Evolutionary conservation across 2,113 vertebrate genomes (phyloP), one percentile per base, ranked within the genome.

Genomic region (Piprites chloris): DNA sequence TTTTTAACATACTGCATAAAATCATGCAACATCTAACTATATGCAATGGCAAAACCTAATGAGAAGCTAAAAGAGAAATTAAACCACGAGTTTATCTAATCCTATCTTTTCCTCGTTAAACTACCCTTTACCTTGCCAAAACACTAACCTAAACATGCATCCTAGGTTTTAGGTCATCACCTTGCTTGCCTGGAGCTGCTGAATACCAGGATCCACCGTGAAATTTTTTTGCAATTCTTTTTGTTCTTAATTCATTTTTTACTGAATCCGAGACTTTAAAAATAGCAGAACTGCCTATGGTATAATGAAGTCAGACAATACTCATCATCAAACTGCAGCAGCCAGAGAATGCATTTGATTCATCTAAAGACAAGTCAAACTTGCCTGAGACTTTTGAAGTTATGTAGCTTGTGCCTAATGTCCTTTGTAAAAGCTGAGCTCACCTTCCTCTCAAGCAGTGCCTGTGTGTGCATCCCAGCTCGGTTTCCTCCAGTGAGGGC

Each of bases 1-100:
- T 41, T 83, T 83, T 85, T 53, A 88, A 85, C 26, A 91, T 42
- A 68, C 83, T 88, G 67, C 55, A 58, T 88, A 83, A 92, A 93
- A 59, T 56, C 71, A 83, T 63, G 23, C 42, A 5, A 3, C 49
- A 94, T 73, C 42, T 88, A 82, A 90, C 79, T 92, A 81, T 6
- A 71, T 14, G 67, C 55, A 84, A 32, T 80, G 86, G 88, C 74
- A 93, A 95, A 88, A 91, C 20, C 41, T 96, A 90, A 95, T 83
- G 82, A 92, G 92, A 92, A 88, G 87, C 17, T 76, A 88, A 93
- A 85, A 83, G 78, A 76, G 30, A 94, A 96, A 93, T 93, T 77
- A 88, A 83, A 93, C 55, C 9, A 53, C 9, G 14, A 66, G 22
- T 58, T 93, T 66, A 92, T 84, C 88, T 83, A 84, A 88, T 90